Conservation (phyloP, 2,113 vertebrate species). For the Pterophyllum scalare region DNA sequence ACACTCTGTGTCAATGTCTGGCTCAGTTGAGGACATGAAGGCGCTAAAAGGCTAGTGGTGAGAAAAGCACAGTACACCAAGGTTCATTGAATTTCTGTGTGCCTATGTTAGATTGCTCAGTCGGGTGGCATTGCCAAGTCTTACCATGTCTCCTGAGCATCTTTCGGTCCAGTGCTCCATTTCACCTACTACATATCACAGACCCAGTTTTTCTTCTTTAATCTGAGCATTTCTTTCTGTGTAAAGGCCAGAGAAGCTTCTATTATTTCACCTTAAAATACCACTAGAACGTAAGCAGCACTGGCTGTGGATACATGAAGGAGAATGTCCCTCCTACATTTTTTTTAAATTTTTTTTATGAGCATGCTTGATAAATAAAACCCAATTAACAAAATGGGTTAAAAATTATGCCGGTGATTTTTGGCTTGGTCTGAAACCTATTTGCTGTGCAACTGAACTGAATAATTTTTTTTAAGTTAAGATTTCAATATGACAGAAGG, state of each 20-base stretch:
- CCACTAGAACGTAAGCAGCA: constrained; percentile 1
- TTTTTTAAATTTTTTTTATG: no score
- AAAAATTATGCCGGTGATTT: no score
- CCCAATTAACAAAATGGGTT: no score
- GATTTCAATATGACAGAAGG: neutral
- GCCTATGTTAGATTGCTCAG: constrained; percentile 14
- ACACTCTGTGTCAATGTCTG: neutral
- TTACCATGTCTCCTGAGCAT: constrained; percentile 2
- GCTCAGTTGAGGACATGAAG: constrained; percentile 7
- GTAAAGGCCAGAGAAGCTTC: neutral
- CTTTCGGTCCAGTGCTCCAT: constrained; percentile 24
- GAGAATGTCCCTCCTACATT: rapidly evolving
- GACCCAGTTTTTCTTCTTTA: neutral
- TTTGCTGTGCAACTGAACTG: neutral
- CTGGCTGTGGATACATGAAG: neutral
- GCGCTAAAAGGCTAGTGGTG: constrained; percentile 30
- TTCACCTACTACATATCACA: constrained; percentile 42
- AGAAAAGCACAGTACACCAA: constrained; percentile 24
- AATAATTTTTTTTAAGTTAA: neutral
- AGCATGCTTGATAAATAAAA: no score
- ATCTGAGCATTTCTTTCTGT: neutral
- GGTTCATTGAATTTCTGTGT: constrained; percentile 43
- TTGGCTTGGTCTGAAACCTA: no score
- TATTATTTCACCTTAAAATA: neutral
- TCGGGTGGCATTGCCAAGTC: neutral